Evolutionary conservation across 1,140 invertebrate genomes (phyloP).

Genomic region (Rhyacophila brunnea): DNA sequence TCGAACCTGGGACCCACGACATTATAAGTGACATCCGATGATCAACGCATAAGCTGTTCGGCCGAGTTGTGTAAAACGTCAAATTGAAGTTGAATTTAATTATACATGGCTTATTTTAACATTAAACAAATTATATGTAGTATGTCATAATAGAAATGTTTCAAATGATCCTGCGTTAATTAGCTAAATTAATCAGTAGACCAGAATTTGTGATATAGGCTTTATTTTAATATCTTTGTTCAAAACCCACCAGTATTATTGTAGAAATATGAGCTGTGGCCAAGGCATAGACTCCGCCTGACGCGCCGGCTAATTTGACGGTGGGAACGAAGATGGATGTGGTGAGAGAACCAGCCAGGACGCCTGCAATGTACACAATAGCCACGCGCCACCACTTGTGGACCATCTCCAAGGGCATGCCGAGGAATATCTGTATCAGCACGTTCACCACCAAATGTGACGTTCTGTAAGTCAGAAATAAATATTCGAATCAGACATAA

Average conservation of each 20-base stretch:
- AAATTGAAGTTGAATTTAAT: too few species aligned
- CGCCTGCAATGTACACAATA: constrained; percentile 77
- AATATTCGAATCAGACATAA: too few species aligned
- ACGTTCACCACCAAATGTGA: constrained; percentile 90
- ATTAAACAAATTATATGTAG: too few species aligned
- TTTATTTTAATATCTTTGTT: too few species aligned
- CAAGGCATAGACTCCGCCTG: constrained; percentile 93
- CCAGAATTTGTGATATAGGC: too few species aligned
- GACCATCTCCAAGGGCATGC: constrained; percentile 92
- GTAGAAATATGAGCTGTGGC: constrained; percentile 94
- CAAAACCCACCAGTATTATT: constrained; percentile 84
- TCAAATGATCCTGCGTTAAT: too few species aligned
- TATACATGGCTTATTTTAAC: too few species aligned
- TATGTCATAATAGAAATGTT: too few species aligned
- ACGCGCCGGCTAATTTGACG: constrained; percentile 89
- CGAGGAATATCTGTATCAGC: constrained; percentile 89
- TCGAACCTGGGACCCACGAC: too few species aligned
- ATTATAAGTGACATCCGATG: too few species aligned
- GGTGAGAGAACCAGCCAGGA: constrained; percentile 79
- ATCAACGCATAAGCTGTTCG: too few species aligned
- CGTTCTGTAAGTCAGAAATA: constrained; percentile 55
- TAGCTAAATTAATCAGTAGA: neutral
- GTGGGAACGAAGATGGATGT: constrained; percentile 85
- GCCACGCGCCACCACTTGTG: constrained; percentile 91
- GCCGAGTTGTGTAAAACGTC: too few species aligned